phyloP scores from a whole-genome alignment of 2,113 vertebrate species.

The Phrynocephalus versicolor region DNA sequence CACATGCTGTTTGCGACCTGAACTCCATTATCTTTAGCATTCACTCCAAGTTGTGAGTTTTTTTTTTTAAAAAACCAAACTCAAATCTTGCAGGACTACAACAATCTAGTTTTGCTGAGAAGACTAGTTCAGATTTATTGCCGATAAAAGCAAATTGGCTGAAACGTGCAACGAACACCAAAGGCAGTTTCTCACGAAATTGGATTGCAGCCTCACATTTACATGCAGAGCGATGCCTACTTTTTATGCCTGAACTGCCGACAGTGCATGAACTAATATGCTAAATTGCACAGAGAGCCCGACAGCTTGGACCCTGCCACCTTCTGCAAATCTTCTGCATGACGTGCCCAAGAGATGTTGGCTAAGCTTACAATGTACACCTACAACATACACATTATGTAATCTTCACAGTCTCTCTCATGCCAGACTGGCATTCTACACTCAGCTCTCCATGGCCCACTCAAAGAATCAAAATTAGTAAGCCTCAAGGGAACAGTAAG shows the following conservation, averaged over 20 bases:
- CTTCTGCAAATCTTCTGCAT: not conserved
- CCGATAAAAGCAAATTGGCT: not conserved
- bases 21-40: not conserved
- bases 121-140: not conserved
- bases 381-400: not conserved
- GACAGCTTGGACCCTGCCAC: not conserved
- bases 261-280: rapidly evolving
- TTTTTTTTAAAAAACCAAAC: not conserved
- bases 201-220: not conserved
- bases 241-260: rapidly evolving
- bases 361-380: not conserved
- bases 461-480: not conserved
- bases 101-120: not conserved
- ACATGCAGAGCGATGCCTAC: not conserved
- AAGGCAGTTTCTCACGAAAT: not conserved
- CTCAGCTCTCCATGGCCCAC: not conserved
- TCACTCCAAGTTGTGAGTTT: not conserved
- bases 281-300: not conserved
- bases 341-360: too few relatives aligned
- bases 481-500: not conserved
- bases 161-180: not conserved
- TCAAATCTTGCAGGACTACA: not conserved
- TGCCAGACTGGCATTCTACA: not conserved
- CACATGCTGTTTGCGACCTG: not conserved
- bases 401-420: not conserved